Percentiles rank a stretch among this genome's conserved stretches.
These are phyloP conservation scores for Lophotriccus pileatus DNA, from an alignment of 2,797 vertebrate genomes.

Conservation along the genomic window DNA sequence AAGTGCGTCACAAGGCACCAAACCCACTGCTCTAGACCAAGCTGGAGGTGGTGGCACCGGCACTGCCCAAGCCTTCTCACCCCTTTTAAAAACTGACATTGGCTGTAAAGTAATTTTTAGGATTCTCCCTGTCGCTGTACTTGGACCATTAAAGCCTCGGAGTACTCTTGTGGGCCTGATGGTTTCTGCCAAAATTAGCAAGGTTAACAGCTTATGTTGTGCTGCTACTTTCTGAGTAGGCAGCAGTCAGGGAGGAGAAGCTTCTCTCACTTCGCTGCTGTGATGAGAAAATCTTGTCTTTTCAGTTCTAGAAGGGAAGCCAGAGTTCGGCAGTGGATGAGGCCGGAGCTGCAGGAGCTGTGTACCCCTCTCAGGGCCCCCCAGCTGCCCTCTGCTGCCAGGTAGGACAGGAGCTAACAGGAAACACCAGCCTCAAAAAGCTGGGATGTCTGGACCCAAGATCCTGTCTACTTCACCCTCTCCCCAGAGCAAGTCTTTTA, in stretches of 20 bases:
- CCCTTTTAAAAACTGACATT: background rate
- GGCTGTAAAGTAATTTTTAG: background rate
- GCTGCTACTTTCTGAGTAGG: background rate
- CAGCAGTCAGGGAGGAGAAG: background rate
- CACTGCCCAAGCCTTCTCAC: background rate
- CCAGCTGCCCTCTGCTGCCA: fast-evolving
- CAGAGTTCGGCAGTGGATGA: background rate
- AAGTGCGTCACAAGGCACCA: background rate
- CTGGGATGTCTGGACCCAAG: background rate
- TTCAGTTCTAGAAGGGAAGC: background rate
- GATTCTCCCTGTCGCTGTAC: background rate
- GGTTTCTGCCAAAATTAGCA: background rate
- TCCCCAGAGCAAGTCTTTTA: background rate
- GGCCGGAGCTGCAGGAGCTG: background rate
- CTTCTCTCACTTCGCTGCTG: background rate
- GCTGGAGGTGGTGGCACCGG: background rate
- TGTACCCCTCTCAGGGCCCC: fast-evolving
- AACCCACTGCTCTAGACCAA: background rate
- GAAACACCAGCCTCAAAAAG: background rate
- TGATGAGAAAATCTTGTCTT: background rate
- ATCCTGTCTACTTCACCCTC: background rate
- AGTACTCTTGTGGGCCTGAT: background rate
- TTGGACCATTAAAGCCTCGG: background rate
- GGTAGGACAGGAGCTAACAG: background rate
- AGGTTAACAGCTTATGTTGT: fast-evolving